These are phyloP conservation scores for Drosophila lini DNA, from an alignment of 1,140 invertebrate genomes.

Conservation along the genomic window DNA sequence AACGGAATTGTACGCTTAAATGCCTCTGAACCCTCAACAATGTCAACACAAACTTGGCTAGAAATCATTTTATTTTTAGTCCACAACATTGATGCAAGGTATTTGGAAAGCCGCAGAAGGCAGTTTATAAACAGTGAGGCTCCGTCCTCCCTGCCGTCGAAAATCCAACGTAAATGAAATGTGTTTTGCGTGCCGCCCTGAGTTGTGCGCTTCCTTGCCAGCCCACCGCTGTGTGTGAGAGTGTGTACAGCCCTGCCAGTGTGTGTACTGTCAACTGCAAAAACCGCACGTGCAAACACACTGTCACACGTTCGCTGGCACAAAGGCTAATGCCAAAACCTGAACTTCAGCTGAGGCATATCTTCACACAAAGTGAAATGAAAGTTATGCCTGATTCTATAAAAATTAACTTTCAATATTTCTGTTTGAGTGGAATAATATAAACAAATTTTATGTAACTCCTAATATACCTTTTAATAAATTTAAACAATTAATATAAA, in stretches of 20 bases:
- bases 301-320: conserved; percentile 9
- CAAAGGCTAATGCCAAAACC: conserved; percentile 62
- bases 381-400: not conserved
- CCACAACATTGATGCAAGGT: conserved; percentile 63
- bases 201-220: conserved; percentile 11
- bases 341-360: conserved; percentile 41
- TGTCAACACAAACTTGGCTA: conserved; percentile 32
- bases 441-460: not conserved
- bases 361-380: conserved; percentile 27
- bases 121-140: conserved; percentile 59
- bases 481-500: not conserved
- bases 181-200: conserved; percentile 71
- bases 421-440: not conserved
- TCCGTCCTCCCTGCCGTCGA: conserved; percentile 35
- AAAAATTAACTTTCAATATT: not conserved
- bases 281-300: conserved; percentile 62
- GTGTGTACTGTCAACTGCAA: conserved; percentile 75
- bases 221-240: not conserved
- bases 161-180: conserved; percentile 80
- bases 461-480: not conserved
- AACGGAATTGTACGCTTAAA: conserved; percentile 63
- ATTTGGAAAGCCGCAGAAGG: conserved; percentile 63
- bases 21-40: conserved; percentile 22
- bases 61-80: conserved; percentile 54
- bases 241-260: conserved; percentile 31